A percentile compares a stretch with the other conserved stretches of the same genome.
Evolutionary conservation across 2,888 invertebrate genomes (phyloP).

Genomic region (Caenorhabditis angaria): DNA sequence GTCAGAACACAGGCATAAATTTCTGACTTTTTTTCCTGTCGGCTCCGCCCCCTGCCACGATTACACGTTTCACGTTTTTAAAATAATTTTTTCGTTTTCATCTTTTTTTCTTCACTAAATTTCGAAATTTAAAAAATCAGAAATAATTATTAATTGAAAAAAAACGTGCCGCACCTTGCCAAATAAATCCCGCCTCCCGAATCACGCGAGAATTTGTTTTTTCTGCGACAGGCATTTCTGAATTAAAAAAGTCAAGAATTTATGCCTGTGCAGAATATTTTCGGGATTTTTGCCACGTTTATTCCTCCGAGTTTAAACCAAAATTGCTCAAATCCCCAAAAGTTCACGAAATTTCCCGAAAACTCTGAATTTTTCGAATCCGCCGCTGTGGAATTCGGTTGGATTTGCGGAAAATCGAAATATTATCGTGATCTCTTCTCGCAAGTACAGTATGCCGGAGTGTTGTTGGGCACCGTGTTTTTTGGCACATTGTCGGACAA

Average conservation of each 20-base stretch:
- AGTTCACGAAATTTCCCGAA: not conserved
- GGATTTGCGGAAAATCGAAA: constrained; percentile 56
- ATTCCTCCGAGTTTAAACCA: too few relatives aligned
- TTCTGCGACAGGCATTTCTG: too few relatives aligned
- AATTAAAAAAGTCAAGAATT: too few relatives aligned
- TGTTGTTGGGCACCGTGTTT: constrained; percentile 51
- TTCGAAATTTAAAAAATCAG: too few relatives aligned
- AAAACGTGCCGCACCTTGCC: too few relatives aligned
- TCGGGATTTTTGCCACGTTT: too few relatives aligned
- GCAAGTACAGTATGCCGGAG: constrained; percentile 58
- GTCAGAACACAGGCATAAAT: too few relatives aligned
- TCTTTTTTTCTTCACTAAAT: not conserved
- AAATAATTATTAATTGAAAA: too few relatives aligned
- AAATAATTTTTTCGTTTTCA: not conserved
- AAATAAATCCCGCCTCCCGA: too few relatives aligned
- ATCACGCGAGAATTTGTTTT: too few relatives aligned
- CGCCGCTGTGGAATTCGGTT: constrained; percentile 61
- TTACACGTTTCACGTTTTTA: not conserved
- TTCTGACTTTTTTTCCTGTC: constrained; percentile 65
- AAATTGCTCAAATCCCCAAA: not conserved
- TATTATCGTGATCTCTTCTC: constrained; percentile 50
- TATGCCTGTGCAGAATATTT: not conserved
- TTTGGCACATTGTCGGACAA: constrained; percentile 54
- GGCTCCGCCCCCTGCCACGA: constrained; percentile 39
- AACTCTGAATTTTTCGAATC: constrained; percentile 53